Percentiles rank a stretch among this genome's conserved stretches.
Evolutionary conservation across 2,113 vertebrate genomes (phyloP).

Genomic region (Cairina moschata): DNA sequence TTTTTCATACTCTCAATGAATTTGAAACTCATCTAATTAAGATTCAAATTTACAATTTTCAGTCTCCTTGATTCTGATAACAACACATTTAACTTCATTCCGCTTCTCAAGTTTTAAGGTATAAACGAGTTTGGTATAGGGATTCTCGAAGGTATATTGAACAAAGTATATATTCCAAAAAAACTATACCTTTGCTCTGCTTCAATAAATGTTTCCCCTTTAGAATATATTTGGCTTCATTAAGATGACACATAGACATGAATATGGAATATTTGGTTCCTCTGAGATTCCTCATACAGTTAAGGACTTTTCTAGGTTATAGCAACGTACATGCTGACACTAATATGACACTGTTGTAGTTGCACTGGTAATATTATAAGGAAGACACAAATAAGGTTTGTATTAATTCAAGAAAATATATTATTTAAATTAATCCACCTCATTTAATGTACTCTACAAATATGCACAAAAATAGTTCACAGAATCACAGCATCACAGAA

Average conservation of each 20-base stretch:
- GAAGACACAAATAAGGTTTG: background rate
- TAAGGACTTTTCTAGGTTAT: slow-evolving; percentile 20
- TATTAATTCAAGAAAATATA: background rate
- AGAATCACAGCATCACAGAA: background rate
- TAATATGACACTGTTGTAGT: background rate
- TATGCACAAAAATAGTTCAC: background rate
- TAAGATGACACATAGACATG: background rate
- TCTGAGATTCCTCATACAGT: background rate
- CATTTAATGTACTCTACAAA: background rate
- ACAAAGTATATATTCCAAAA: background rate
- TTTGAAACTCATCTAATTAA: slow-evolving; percentile 25
- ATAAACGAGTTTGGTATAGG: background rate
- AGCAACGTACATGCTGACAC: background rate
- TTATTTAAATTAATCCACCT: background rate
- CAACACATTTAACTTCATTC: background rate
- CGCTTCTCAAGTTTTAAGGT: background rate
- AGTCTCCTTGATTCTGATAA: slow-evolving; percentile 8
- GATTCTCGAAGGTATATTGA: background rate
- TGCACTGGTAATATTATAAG: background rate
- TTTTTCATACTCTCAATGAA: background rate
- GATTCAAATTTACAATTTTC: background rate
- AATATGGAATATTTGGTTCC: slow-evolving; percentile 32
- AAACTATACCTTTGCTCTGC: slow-evolving; percentile 10
- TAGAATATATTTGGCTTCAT: slow-evolving; percentile 32
- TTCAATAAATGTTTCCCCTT: background rate